Conservation (phyloP, 1,140 invertebrate species). For the Penaeus indicus region DNA sequence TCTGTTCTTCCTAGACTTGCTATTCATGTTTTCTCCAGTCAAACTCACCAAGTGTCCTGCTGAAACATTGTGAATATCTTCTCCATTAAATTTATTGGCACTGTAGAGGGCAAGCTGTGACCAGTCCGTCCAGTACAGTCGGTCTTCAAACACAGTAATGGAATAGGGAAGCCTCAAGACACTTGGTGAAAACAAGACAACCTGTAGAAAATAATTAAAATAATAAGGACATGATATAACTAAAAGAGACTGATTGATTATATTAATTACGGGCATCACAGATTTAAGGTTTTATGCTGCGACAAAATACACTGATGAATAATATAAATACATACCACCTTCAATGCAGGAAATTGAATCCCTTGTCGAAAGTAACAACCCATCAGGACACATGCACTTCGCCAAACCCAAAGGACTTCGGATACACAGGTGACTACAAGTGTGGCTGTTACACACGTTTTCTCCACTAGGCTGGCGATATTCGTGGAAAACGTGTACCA, state of each 20-base stretch:
- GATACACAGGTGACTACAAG: conserved; percentile 75
- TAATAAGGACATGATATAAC: neutral
- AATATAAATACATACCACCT: conserved; percentile 13
- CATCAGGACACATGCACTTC: conserved; percentile 51
- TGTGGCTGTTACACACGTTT: conserved; percentile 69
- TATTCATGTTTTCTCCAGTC: too few relatives aligned
- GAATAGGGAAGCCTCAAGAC: conserved; percentile 87
- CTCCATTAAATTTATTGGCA: conserved; percentile 81
- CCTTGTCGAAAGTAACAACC: conserved; percentile 5
- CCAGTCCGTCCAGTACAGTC: conserved; percentile 94
- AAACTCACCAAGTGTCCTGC: conserved; percentile 78
- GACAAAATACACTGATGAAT: neutral
- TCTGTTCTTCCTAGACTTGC: neutral
- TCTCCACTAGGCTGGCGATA: conserved; percentile 89
- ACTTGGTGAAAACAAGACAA: conserved; percentile 53
- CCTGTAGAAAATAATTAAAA: neutral
- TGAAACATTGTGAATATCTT: conserved; percentile 80
- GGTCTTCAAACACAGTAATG: conserved; percentile 86
- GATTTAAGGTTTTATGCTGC: neutral
- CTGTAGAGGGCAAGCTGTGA: conserved; percentile 86
- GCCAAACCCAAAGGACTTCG: conserved; percentile 68
- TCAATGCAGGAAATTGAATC: conserved; percentile 36
- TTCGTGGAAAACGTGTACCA: conserved; percentile 94
- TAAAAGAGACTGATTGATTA: neutral
- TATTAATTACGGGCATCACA: too few relatives aligned